These are phyloP conservation scores for Meles meles DNA, from an alignment of 2,113 vertebrate genomes.

Conservation along the genomic window DNA sequence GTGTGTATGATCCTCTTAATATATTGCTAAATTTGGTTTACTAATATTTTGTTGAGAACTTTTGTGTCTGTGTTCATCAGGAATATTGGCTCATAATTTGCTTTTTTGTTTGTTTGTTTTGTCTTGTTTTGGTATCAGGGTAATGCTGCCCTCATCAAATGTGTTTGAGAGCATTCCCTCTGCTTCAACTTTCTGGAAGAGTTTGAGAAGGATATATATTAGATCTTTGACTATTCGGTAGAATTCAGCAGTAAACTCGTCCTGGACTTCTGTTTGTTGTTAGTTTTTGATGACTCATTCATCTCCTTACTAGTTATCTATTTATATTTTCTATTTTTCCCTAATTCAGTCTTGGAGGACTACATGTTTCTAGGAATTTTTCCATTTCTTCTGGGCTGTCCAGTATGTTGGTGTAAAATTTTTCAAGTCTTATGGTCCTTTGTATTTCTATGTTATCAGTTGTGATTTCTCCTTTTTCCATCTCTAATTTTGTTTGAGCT, in stretches of 20 bases:
- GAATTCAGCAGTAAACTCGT: neutral
- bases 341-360: neutral
- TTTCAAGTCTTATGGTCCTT: neutral
- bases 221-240: neutral
- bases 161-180: neutral
- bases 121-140: neutral
- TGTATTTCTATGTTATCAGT: neutral
- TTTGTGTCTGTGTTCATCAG: neutral
- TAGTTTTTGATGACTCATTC: neutral
- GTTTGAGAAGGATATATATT: neutral
- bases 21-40: neutral
- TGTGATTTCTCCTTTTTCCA: neutral
- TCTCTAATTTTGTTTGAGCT: neutral
- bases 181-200: neutral
- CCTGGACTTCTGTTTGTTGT: neutral
- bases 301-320: neutral
- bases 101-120: neutral
- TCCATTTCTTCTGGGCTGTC: neutral
- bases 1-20: neutral
- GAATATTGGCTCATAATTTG: neutral
- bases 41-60: neutral
- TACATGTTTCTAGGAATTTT: neutral
- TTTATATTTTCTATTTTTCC: neutral
- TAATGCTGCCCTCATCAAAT: neutral
- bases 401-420: neutral